phyloP scores from a whole-genome alignment of 2,113 vertebrate genomes.

The Theristicus caerulescens region DNA sequence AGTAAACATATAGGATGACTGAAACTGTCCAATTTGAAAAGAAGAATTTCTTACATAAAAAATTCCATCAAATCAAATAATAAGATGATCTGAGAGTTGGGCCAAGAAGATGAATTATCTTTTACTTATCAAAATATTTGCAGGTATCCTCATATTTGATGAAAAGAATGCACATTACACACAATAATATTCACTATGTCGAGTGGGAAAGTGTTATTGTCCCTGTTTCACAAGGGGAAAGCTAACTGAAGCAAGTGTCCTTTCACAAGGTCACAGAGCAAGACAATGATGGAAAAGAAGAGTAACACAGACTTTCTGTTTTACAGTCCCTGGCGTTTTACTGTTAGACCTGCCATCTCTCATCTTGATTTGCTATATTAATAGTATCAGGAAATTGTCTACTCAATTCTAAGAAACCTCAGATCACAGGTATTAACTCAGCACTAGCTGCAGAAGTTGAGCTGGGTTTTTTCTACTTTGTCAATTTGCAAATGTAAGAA shows the following conservation, averaged over 20 bases:
- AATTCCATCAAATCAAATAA: not conserved
- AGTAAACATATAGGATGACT: not conserved
- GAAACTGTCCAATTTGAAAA: not conserved
- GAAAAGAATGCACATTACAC: not conserved
- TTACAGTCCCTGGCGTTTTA: not conserved
- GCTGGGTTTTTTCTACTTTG: not conserved
- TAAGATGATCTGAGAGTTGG: not conserved
- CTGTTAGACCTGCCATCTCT: not conserved
- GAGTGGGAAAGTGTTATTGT: not conserved
- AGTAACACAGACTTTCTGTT: not conserved
- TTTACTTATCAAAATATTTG: not conserved
- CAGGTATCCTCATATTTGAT: not conserved
- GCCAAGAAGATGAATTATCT: not conserved
- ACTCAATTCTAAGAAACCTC: not conserved
- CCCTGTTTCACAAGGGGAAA: not conserved
- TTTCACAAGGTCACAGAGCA: not conserved
- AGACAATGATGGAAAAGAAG: not conserved
- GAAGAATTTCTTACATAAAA: not conserved
- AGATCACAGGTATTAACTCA: not conserved
- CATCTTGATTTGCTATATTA: not conserved
- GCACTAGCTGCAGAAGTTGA: not conserved
- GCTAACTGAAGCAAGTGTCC: not conserved
- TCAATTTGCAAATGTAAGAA: not conserved
- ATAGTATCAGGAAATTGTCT: not conserved
- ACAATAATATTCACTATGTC: not conserved